Conservation (phyloP, 2,888 invertebrate species). For the Macrosiphum euphorbiae region DNA sequence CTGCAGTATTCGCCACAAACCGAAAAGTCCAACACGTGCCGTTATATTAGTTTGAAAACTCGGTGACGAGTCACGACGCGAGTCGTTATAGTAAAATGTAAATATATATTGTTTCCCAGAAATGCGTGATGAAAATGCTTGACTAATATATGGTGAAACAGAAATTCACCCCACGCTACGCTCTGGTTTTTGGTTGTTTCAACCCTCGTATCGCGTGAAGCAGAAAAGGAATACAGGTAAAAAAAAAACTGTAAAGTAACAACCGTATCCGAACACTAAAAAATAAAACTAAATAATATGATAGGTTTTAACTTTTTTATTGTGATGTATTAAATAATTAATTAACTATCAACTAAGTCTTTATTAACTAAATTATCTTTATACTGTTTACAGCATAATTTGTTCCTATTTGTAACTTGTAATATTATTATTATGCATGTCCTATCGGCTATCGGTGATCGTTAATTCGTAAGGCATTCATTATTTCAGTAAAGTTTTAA, state of each 20-base stretch:
- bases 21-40: background rate
- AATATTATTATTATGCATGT: background rate
- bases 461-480: background rate
- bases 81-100: slow-evolving; percentile 43
- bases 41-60: slow-evolving; percentile 36
- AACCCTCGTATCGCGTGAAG: background rate
- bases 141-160: slow-evolving; percentile 8
- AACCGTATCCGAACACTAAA: background rate
- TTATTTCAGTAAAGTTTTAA: background rate
- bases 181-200: background rate
- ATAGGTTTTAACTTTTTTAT: background rate
- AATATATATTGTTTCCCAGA: slow-evolving; percentile 52
- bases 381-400: background rate
- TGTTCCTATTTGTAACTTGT: background rate
- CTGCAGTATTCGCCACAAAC: background rate
- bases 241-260: background rate
- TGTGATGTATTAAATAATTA: background rate
- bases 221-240: background rate
- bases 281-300: background rate
- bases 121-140: slow-evolving; percentile 49
- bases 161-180: background rate
- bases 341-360: too few relatives aligned
- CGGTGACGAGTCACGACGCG: background rate
- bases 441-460: background rate
- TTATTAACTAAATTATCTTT: background rate